These are phyloP conservation scores for Rhamphomyia laevipes DNA, from an alignment of 2,888 invertebrate genomes.

Conservation along the genomic window DNA sequence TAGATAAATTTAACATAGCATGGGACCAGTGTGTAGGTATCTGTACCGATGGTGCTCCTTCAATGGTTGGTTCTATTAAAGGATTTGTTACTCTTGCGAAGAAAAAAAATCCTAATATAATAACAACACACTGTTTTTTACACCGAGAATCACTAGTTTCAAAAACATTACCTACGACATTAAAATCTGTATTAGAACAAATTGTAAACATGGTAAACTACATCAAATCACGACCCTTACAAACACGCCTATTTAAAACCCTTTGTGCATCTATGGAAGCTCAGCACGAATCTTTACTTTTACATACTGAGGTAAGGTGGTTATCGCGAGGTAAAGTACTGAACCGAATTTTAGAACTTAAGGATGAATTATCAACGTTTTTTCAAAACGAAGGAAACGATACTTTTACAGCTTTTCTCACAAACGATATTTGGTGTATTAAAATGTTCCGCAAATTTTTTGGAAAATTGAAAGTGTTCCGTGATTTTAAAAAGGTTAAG, in stretches of 20 bases:
- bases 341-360: background rate
- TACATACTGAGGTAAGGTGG: background rate
- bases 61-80: conserved; percentile 9
- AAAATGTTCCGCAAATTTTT: background rate
- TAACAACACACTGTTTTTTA: conserved; percentile 11
- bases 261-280: background rate
- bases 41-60: conserved; percentile 5
- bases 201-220: background rate
- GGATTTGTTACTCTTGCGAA: conserved; percentile 9
- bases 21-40: background rate
- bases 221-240: background rate
- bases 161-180: conserved; percentile 7
- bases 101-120: conserved; percentile 7
- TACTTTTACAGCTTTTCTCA: no score
- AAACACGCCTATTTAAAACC: background rate
- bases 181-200: conserved; percentile 1
- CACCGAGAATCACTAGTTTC: conserved; percentile 8
- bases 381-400: background rate
- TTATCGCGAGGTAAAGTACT: background rate
- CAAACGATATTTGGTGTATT: background rate
- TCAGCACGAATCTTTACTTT: background rate
- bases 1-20: background rate
- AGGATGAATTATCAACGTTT: background rate
- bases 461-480: background rate
- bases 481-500: background rate